phyloP scores from a whole-genome alignment of 2,113 vertebrate species.

The Pterocles gutturalis region DNA sequence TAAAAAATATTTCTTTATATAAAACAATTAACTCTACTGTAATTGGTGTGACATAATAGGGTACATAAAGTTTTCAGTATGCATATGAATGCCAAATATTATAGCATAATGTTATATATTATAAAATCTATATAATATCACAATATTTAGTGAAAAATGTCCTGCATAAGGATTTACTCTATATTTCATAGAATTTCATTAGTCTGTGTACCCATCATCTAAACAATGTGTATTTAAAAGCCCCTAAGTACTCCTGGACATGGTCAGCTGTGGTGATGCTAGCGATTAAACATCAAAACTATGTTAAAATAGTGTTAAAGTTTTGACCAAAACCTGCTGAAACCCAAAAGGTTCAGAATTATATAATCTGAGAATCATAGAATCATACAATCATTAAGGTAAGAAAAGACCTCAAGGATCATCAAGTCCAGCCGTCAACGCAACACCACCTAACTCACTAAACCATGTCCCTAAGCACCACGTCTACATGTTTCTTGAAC shows the following conservation, averaged over 20 bases:
- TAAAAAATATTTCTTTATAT: slow-evolving; percentile 5
- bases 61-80: slow-evolving; percentile 4
- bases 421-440: too few relatives aligned
- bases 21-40: slow-evolving; percentile 2
- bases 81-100: slow-evolving; percentile 21
- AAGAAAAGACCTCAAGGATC: too few relatives aligned
- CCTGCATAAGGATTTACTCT: slow-evolving; percentile 32
- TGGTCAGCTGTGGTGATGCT: background rate
- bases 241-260: slow-evolving; percentile 24
- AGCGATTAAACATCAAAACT: slow-evolving; percentile 23
- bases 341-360: background rate
- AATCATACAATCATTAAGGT: too few relatives aligned
- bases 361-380: too few relatives aligned
- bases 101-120: too few relatives aligned
- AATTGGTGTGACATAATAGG: slow-evolving; percentile 52
- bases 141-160: background rate
- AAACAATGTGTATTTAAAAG: slow-evolving; percentile 60
- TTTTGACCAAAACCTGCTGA: background rate
- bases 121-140: too few relatives aligned
- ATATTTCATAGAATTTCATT: slow-evolving; percentile 66
- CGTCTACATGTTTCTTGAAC: too few relatives aligned
- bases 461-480: too few relatives aligned
- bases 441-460: too few relatives aligned
- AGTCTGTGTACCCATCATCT: slow-evolving; percentile 12
- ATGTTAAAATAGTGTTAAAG: background rate